phyloP scores from a whole-genome alignment of 2,888 invertebrate species.

The Pteria penguin region DNA sequence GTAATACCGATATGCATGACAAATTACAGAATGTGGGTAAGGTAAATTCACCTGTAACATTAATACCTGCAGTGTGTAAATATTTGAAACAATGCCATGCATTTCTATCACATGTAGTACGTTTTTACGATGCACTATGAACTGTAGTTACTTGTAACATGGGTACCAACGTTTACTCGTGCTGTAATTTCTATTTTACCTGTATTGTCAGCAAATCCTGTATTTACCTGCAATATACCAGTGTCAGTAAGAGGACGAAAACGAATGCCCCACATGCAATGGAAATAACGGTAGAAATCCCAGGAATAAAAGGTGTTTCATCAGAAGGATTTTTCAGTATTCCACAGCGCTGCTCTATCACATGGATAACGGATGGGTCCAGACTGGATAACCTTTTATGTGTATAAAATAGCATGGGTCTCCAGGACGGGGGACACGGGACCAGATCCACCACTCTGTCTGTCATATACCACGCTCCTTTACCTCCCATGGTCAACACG shows the following conservation, averaged over 20 bases:
- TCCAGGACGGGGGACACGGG: conserved; percentile 30
- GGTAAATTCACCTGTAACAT: no score
- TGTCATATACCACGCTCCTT: background rate
- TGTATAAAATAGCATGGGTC: conserved; percentile 3
- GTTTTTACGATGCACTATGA: no score
- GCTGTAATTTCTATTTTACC: no score
- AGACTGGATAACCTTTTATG: background rate
- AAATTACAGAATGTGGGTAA: no score
- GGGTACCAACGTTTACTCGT: no score
- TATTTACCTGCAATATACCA: background rate
- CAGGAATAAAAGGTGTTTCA: background rate
- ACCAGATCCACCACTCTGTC: conserved; percentile 6
- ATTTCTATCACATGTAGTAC: no score
- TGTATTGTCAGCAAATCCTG: no score
- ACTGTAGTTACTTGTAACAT: no score
- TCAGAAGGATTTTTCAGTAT: background rate
- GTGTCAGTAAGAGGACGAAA: background rate
- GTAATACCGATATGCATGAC: no score
- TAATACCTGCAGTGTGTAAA: no score
- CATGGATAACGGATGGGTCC: background rate
- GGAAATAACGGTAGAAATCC: background rate
- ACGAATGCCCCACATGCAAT: background rate
- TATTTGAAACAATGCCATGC: no score
- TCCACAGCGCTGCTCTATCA: background rate
- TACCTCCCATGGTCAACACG: no score